Evolutionary conservation across 2,888 invertebrate species (phyloP), one percentile per base, ranked within the genome.

Genomic region (Elmis aenea): DNA sequence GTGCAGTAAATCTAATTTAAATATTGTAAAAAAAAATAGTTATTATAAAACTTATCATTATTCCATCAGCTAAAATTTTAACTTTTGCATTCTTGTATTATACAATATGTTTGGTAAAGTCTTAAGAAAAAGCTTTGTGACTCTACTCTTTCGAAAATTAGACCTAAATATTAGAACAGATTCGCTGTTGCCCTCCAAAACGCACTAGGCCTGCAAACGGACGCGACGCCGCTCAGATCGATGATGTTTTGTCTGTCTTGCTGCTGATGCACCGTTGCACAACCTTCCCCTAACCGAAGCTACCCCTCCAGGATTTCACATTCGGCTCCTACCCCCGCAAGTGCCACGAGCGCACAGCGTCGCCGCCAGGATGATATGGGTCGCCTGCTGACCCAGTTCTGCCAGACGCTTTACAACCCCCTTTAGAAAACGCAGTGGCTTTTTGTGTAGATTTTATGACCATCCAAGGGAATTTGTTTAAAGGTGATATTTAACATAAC

Each of bases 361-460:
- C 34, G 45, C 40, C 50, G 51, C 41, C 45, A 40, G 46, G 38
- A 31, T 46, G 33, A 50, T 42, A 42, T 50, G 42, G 51, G 50
- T 54, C 48, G 52, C 51, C 51, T 42, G 51, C 55, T 57, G 55
- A 51, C 50, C 52, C 48, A 51, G 48, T 53, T 54, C 48, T 46
- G 39, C 40, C 44, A 57, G 56, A 59, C 52, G 50, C 50, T 51
- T 54, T 54, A 46, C 5, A 48, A 42, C 47, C 48, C 57, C 57
- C 55, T 49, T 55, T 55, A 48, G 48, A 50, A 48, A 53, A 50
- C 55, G 57, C 57, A 55, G 54, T 57, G 47, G 35, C 37, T 34
- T 32, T 36, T 46, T 48, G 42, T 40, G 37, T 30, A 18, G 28
- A 37, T 29, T 39, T 39, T 39, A 39, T 30, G 33, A 29, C 26